Evolutionary conservation across 2,888 invertebrate genomes (phyloP).

Genomic region (Cacoxenus indagator): DNA sequence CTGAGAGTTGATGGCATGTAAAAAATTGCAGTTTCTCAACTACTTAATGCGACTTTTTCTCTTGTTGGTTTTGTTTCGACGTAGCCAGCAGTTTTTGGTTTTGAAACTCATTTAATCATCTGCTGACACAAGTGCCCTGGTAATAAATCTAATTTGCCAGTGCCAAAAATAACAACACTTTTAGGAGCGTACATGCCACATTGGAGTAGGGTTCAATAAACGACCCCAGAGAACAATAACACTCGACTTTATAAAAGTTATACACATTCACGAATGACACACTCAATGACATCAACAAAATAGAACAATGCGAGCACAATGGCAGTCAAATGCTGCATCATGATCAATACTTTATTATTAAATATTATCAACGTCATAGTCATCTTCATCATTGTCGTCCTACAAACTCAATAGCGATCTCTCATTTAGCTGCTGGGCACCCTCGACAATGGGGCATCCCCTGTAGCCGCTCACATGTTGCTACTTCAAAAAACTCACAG

Average conservation of each 20-base stretch:
- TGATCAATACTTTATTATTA: not conserved
- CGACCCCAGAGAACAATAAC: slow-evolving; percentile 19
- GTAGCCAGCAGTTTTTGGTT: no score
- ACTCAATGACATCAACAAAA: no score
- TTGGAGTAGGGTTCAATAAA: slow-evolving; percentile 24
- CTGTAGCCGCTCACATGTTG: not conserved
- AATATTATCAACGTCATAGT: not conserved
- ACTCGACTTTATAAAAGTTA: no score
- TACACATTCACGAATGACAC: no score
- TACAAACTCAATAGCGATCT: not conserved
- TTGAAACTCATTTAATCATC: no score
- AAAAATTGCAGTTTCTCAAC: no score
- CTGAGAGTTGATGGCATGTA: no score
- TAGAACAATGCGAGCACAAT: not conserved
- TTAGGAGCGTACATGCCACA: no score
- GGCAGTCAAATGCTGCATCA: not conserved
- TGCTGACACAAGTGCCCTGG: slow-evolving; percentile 11
- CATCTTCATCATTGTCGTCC: not conserved
- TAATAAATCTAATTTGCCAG: slow-evolving; percentile 54
- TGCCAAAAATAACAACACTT: no score
- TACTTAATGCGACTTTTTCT: no score
- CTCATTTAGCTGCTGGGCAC: not conserved
- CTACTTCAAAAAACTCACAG: not conserved
- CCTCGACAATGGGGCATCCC: not conserved
- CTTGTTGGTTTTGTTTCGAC: no score